These are phyloP conservation scores for Balanococcus diminutus DNA, from an alignment of 2,888 invertebrate genomes.

Conservation along the genomic window DNA sequence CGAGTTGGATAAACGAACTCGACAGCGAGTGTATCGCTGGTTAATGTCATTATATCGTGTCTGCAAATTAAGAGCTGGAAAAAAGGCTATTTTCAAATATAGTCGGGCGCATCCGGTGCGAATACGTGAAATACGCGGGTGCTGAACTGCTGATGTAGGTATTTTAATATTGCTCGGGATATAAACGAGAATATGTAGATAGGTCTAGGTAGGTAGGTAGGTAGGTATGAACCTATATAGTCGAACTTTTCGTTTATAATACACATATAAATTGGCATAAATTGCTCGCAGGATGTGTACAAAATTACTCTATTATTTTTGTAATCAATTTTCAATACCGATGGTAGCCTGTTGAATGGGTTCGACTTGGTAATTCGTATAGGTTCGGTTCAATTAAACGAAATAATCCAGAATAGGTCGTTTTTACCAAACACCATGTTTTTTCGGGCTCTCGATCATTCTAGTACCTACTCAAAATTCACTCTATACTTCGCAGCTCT, in stretches of 20 bases:
- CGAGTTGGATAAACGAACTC: neutral
- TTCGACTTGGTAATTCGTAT: no score
- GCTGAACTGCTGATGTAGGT: neutral
- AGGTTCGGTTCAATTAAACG: neutral
- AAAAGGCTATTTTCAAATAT: neutral
- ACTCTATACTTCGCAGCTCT: no score
- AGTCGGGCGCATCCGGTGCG: neutral
- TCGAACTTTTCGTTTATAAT: neutral
- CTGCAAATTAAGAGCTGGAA: neutral
- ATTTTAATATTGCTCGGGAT: neutral
- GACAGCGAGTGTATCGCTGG: neutral
- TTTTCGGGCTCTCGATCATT: no score
- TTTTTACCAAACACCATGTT: no score
- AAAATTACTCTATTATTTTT: conserved; percentile 9
- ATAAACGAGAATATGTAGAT: no score
- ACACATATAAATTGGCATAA: neutral
- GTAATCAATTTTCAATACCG: conserved; percentile 7
- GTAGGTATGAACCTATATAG: neutral
- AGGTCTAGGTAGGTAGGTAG: neutral
- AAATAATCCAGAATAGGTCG: neutral
- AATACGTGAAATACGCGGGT: no score
- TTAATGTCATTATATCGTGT: conserved; percentile 1
- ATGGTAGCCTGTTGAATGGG: neutral
- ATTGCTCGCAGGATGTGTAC: neutral
- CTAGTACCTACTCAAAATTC: neutral